Conservation (phyloP, 2,797 vertebrate species). For the Xenops minutus region DNA sequence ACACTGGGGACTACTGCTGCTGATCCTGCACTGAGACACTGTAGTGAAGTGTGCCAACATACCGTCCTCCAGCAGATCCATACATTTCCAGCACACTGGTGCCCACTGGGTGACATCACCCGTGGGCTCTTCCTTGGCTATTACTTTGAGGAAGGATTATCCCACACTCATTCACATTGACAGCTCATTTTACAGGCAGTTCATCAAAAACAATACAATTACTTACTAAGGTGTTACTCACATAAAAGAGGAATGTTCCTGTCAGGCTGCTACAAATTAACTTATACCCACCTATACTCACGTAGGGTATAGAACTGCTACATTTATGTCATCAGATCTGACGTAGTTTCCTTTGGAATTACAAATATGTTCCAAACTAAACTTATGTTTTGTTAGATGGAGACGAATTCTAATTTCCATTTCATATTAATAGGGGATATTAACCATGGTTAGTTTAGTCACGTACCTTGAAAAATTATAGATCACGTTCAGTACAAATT, state of each 20-base stretch:
- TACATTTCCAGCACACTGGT: neutral
- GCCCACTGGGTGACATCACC: constrained; percentile 11
- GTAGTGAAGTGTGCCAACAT: accelerated
- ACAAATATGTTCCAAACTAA: neutral
- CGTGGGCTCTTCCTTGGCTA: neutral
- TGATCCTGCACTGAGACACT: neutral
- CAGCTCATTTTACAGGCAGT: constrained; percentile 10
- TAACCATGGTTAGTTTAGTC: constrained; percentile 2
- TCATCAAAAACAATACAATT: neutral
- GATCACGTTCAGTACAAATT: constrained; percentile 14
- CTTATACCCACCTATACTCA: neutral
- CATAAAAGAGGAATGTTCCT: neutral
- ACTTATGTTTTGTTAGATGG: neutral
- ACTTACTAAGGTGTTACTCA: neutral
- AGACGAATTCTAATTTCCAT: constrained; percentile 10
- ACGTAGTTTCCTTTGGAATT: neutral
- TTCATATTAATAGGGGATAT: neutral
- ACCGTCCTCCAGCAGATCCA: neutral
- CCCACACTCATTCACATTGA: neutral
- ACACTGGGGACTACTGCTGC: neutral
- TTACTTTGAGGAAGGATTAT: neutral
- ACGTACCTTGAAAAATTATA: constrained; percentile 44
- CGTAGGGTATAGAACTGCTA: neutral
- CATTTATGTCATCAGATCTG: neutral
- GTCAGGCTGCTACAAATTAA: neutral